Percentiles rank a stretch among this genome's conserved stretches.
Evolutionary conservation across 2,113 vertebrate species (phyloP).

Genomic region (Cyanoderma ruficeps): DNA sequence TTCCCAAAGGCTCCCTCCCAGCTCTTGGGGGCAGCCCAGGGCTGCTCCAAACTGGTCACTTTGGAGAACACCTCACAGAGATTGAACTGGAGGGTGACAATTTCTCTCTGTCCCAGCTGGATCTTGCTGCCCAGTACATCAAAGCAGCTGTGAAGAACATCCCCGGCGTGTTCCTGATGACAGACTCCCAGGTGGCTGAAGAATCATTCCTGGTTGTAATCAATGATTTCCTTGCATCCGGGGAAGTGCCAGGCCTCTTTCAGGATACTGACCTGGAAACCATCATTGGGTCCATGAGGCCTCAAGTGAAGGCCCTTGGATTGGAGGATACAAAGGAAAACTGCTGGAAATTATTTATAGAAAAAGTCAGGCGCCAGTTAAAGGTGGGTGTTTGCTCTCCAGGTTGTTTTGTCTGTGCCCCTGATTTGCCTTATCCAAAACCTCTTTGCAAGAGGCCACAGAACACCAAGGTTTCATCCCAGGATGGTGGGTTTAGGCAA

Average conservation of each 20-base stretch:
- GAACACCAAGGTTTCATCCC: accelerated
- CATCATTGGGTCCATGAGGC: constrained; percentile 71
- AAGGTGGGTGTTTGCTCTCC: constrained; percentile 49
- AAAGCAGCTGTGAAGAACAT: constrained; percentile 73
- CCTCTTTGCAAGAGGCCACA: background rate
- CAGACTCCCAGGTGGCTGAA: constrained; percentile 77
- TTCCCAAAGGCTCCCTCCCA: background rate
- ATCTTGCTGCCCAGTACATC: constrained; percentile 72
- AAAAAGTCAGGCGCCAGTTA: constrained; percentile 74
- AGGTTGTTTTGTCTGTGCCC: background rate
- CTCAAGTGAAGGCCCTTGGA: constrained; percentile 73
- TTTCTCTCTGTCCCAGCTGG: constrained; percentile 46
- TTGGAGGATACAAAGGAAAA: constrained; percentile 65
- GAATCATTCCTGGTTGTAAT: constrained; percentile 79
- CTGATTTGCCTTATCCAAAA: background rate
- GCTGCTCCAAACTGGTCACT: background rate
- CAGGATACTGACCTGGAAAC: constrained; percentile 68
- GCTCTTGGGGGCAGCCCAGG: accelerated
- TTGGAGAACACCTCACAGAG: accelerated
- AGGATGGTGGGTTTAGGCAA: background rate
- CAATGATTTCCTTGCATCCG: constrained; percentile 75
- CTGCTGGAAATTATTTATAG: constrained; percentile 78
- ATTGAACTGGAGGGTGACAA: background rate
- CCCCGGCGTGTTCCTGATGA: constrained; percentile 78
- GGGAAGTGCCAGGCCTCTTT: constrained; percentile 76